Conservation (phyloP, 2,113 vertebrate species). For the Formicarius rufipectus region DNA sequence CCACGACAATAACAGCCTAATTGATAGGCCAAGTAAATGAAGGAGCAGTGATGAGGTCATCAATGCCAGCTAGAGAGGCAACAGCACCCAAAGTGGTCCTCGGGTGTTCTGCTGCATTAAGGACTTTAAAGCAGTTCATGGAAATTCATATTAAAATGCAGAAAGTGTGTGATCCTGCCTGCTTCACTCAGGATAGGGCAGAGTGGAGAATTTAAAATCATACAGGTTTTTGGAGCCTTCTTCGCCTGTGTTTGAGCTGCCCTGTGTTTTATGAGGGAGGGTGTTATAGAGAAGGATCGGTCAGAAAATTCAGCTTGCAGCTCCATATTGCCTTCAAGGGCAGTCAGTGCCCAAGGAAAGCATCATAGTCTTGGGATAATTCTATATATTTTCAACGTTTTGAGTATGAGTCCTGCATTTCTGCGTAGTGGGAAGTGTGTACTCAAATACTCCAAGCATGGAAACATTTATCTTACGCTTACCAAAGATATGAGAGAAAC, state of each 20-base stretch:
- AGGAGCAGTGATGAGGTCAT: background rate
- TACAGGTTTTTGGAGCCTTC: background rate
- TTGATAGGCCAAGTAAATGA: background rate
- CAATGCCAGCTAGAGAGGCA: background rate
- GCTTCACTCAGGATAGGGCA: background rate
- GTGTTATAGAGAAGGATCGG: background rate
- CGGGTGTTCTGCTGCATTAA: background rate
- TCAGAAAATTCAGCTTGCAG: background rate
- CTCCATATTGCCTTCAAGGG: background rate
- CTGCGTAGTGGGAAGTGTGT: background rate
- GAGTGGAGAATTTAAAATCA: background rate
- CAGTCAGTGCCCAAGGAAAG: background rate
- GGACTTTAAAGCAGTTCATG: background rate
- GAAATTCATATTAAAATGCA: background rate
- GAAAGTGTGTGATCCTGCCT: background rate
- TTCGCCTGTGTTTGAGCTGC: background rate
- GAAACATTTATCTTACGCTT: background rate
- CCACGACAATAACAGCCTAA: constrained; percentile 36
- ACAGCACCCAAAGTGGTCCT: background rate
- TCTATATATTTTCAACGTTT: background rate
- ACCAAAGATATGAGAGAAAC: background rate
- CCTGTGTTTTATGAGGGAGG: background rate
- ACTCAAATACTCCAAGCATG: background rate
- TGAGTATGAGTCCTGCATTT: background rate
- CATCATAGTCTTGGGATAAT: background rate